A percentile compares a stretch with the other conserved stretches of the same genome.
Evolutionary conservation across 92 coral and sea anemone genomes (phyloP).

Genomic region (Zoanthus sansibaricus): DNA sequence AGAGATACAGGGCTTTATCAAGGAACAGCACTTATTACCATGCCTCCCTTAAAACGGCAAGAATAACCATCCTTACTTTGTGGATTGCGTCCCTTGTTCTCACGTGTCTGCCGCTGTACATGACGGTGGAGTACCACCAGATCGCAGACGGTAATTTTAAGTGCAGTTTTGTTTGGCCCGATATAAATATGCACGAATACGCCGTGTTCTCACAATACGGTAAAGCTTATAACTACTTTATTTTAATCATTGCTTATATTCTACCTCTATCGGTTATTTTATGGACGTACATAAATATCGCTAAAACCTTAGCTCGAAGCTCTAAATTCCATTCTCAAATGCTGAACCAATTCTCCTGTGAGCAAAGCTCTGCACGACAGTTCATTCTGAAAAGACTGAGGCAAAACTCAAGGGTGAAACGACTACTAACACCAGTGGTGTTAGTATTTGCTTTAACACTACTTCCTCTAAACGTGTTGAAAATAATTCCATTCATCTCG

Average conservation of each 20-base stretch:
- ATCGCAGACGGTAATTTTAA: background rate
- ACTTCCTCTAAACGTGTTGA: conserved; percentile 57
- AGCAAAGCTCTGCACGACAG: conserved; percentile 17
- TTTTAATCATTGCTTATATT: background rate
- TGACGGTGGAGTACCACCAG: conserved; percentile 62
- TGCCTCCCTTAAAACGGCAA: conserved; percentile 62
- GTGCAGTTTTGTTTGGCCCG: conserved; percentile 16
- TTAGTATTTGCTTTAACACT: conserved; percentile 61
- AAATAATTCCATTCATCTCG: conserved; percentile 23
- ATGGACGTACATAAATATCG: conserved; percentile 34
- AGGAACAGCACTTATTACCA: conserved; percentile 44
- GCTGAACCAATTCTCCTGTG: conserved; percentile 22
- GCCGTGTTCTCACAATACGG: background rate
- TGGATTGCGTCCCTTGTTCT: conserved; percentile 69
- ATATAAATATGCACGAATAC: background rate
- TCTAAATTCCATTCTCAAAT: conserved; percentile 19
- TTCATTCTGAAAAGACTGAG: conserved; percentile 48
- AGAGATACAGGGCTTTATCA: conserved; percentile 76
- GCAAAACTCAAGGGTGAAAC: conserved; percentile 65
- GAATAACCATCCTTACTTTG: conserved; percentile 50
- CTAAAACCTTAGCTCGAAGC: conserved; percentile 27
- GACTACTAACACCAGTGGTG: conserved; percentile 73
- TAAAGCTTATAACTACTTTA: background rate
- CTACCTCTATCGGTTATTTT: conserved; percentile 22
- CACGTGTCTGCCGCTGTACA: conserved; percentile 68